Conservation (phyloP, 1,140 invertebrate species). For the Drosophila micromelanica region DNA sequence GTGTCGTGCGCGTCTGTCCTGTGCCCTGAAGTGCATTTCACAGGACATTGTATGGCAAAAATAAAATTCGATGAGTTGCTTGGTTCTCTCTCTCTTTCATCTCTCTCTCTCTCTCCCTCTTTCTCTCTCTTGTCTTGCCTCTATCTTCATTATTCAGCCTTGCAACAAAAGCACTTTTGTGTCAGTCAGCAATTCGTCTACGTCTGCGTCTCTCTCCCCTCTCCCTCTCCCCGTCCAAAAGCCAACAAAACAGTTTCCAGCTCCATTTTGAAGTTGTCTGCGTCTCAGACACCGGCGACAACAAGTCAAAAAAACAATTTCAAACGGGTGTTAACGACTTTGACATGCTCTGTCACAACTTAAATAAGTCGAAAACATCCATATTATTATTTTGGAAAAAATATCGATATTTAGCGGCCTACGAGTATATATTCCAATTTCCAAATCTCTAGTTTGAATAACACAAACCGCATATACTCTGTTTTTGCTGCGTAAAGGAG, state of each 20-base stretch:
- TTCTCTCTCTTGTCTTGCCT: background rate
- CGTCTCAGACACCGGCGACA: conserved; percentile 74
- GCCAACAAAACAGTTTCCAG: conserved; percentile 30
- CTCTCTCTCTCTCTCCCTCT: background rate
- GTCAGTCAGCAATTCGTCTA: conserved; percentile 75
- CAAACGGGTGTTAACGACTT: too few relatives aligned
- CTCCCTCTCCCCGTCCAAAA: background rate
- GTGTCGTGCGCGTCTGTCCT: conserved; percentile 36
- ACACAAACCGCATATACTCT: too few relatives aligned
- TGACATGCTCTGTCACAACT: too few relatives aligned
- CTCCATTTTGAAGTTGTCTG: conserved; percentile 79
- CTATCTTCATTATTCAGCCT: conserved; percentile 43
- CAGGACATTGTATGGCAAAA: conserved; percentile 18
- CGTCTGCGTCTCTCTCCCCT: conserved; percentile 27
- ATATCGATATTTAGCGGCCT: too few relatives aligned
- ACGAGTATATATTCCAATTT: too few relatives aligned
- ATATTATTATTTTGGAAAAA: too few relatives aligned
- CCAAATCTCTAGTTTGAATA: too few relatives aligned
- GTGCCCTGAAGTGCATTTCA: conserved; percentile 23
- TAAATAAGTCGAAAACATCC: too few relatives aligned
- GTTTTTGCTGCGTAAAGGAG: too few relatives aligned
- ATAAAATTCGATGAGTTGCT: conserved; percentile 19
- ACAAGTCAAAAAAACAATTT: conserved; percentile 21
- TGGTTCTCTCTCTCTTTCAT: background rate
- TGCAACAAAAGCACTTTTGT: conserved; percentile 82